phyloP scores from a whole-genome alignment of 2,888 invertebrate genomes.

The Torymus tubicola region DNA sequence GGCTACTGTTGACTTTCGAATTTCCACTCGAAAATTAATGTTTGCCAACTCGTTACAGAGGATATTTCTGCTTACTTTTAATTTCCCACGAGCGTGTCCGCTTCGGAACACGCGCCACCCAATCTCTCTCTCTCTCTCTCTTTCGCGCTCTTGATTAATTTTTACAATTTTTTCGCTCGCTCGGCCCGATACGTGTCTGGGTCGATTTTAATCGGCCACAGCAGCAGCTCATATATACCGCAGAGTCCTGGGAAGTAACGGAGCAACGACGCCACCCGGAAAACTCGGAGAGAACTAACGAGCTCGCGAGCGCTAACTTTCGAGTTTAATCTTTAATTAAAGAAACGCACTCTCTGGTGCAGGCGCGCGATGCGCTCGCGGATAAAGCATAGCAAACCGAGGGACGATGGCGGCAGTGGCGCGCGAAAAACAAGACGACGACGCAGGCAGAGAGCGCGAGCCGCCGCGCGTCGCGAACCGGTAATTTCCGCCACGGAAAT shows the following conservation, averaged over 20 bases:
- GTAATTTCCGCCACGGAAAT: constrained; percentile 46
- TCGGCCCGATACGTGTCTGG: background rate
- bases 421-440: background rate
- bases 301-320: constrained; percentile 11
- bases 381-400: background rate
- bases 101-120: background rate
- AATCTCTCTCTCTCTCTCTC: background rate
- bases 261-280: background rate
- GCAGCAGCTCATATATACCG: constrained; percentile 2
- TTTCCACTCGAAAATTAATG: constrained; percentile 41
- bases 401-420: too few species aligned
- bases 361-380: background rate
- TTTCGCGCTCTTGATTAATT: constrained; percentile 37
- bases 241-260: background rate
- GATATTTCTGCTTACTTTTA: constrained; percentile 44
- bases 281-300: constrained; percentile 22
- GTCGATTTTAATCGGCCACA: constrained; percentile 33
- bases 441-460: background rate
- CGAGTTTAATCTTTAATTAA: constrained; percentile 47
- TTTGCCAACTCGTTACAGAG: constrained; percentile 36
- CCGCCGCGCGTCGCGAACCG: background rate
- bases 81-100: constrained; percentile 13
- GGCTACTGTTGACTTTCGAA: constrained; percentile 7
- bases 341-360: background rate
- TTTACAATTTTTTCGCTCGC: constrained; percentile 8